Evolutionary conservation across 37 sponge, comb jelly and placozoan species (phyloP).

Genomic region (Hormiphora californensis): DNA sequence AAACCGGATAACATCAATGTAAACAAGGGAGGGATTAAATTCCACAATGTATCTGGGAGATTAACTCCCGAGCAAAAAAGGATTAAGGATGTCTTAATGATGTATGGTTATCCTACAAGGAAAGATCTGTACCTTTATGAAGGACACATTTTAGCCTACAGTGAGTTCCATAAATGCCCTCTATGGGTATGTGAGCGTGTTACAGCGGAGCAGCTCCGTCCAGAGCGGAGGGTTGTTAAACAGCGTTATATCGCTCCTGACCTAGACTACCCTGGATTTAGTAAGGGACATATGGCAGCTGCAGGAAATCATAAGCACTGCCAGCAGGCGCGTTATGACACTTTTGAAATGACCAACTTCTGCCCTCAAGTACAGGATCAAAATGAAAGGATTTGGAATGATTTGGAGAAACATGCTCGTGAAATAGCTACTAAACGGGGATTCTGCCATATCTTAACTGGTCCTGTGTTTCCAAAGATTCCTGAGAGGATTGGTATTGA

Average conservation of each 20-base stretch:
- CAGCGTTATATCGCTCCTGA: slow-evolving; percentile 59
- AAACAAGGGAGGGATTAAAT: slow-evolving; percentile 29
- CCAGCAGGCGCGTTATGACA: slow-evolving; percentile 75
- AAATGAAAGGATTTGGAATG: slow-evolving; percentile 11
- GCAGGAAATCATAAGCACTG: slow-evolving; percentile 77
- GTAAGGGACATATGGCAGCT: slow-evolving; percentile 88
- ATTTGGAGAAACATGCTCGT: slow-evolving; percentile 4
- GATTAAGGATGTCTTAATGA: no score
- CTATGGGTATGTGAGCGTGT: slow-evolving; percentile 76
- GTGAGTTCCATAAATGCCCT: slow-evolving; percentile 61
- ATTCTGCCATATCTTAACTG: slow-evolving; percentile 11
- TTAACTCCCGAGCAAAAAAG: no score
- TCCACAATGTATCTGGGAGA: no score
- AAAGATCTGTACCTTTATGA: slow-evolving; percentile 47
- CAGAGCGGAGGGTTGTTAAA: slow-evolving; percentile 52
- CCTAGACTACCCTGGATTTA: slow-evolving; percentile 85
- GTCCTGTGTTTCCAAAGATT: slow-evolving; percentile 54
- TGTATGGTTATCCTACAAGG: slow-evolving; percentile 34
- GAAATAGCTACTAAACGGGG: neutral
- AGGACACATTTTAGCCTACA: slow-evolving; percentile 63
- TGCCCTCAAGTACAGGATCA: slow-evolving; percentile 66
- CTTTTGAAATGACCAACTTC: slow-evolving; percentile 85
- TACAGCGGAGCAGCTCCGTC: slow-evolving; percentile 37
- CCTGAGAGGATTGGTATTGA: slow-evolving; percentile 82
- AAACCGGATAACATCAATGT: no score